Conservation (phyloP, 2,797 vertebrate species). For the Hypotaenidia philippensis region DNA sequence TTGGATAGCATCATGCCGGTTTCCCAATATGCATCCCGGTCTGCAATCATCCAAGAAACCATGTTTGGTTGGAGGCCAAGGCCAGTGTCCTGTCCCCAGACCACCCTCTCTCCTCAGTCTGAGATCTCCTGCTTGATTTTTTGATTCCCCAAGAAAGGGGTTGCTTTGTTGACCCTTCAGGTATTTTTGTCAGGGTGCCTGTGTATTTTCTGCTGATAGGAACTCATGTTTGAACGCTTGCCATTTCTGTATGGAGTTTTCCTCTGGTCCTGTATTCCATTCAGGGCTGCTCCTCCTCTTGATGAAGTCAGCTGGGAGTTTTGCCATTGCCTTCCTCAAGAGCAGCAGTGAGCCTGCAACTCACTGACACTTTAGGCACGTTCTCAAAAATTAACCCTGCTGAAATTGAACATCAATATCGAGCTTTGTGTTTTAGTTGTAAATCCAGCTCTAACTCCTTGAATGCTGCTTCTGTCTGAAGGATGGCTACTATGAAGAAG, state of each 20-base stretch:
- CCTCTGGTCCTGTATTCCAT: conserved; percentile 46
- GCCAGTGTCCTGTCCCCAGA: background rate
- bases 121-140: background rate
- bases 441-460: conserved; percentile 37
- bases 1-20: background rate
- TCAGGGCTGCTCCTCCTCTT: conserved; percentile 68
- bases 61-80: background rate
- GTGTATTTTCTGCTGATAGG: conserved; percentile 65
- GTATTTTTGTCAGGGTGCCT: conserved; percentile 36
- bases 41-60: background rate
- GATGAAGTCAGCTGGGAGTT: conserved; percentile 71
- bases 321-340: conserved; percentile 72
- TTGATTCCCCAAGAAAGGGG: background rate
- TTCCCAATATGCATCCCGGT: background rate
- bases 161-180: background rate
- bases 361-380: conserved; percentile 14
- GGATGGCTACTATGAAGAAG: conserved; percentile 16
- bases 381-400: conserved; percentile 26
- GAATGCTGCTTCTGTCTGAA: background rate
- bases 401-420: background rate
- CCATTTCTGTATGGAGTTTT: conserved; percentile 69
- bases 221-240: conserved; percentile 68
- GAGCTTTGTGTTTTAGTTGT: conserved; percentile 46
- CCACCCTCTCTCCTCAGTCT: background rate
- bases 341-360: conserved; percentile 45